Percentiles rank a stretch among this genome's conserved stretches.
phyloP scores from a whole-genome alignment of 2,113 vertebrate genomes.

The Deroptyus accipitrinus region DNA sequence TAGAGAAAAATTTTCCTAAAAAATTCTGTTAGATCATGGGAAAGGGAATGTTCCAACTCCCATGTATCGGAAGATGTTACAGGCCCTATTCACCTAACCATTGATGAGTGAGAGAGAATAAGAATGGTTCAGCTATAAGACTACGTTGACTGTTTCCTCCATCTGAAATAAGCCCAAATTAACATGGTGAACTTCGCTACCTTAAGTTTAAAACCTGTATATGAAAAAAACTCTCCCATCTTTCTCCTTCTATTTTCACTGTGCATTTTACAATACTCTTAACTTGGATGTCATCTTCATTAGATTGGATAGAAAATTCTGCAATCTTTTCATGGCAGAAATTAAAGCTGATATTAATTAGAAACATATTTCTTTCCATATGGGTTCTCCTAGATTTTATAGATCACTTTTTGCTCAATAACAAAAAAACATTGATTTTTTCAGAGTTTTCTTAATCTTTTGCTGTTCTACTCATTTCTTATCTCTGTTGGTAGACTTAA shows the following conservation, averaged over 20 bases:
- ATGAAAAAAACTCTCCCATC: background rate
- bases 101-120: background rate
- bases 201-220: background rate
- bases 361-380: background rate
- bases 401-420: background rate
- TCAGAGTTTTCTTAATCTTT: background rate
- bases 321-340: background rate
- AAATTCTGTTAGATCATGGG: background rate
- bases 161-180: background rate
- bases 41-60: background rate
- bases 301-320: background rate
- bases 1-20: background rate
- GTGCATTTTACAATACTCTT: background rate
- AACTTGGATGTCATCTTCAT: background rate
- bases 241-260: background rate
- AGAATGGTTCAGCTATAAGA: background rate
- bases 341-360: background rate
- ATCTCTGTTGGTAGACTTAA: background rate
- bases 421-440: background rate
- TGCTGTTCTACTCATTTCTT: background rate
- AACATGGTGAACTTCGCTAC: background rate
- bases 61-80: background rate
- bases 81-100: background rate
- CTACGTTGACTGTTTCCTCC: background rate
- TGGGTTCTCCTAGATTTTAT: background rate